Conservation (phyloP, 2,797 vertebrate species). For the Naso thynnoides region DNA sequence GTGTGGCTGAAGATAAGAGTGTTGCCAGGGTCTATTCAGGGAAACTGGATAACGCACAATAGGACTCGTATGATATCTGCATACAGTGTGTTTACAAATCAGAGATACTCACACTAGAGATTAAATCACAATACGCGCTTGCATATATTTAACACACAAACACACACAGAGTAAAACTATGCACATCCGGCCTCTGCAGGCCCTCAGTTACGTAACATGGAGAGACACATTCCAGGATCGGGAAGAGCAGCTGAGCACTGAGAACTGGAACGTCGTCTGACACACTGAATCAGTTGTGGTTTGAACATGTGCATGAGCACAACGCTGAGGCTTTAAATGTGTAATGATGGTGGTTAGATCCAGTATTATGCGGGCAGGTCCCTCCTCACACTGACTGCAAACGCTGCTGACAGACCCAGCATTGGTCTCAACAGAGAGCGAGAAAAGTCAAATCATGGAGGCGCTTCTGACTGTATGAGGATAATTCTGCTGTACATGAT, state of each 20-base stretch:
- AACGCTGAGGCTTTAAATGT: constrained; percentile 15
- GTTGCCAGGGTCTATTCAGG: constrained; percentile 21
- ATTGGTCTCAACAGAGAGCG: not conserved
- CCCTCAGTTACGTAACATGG: constrained; percentile 55
- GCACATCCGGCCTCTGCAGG: constrained; percentile 49
- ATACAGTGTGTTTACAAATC: not conserved
- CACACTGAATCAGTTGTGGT: constrained; percentile 10
- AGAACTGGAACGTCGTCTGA: constrained; percentile 18
- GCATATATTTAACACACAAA: constrained; percentile 15
- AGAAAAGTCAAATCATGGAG: not conserved
- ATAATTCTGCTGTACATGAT: not conserved
- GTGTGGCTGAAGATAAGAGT: constrained; percentile 18
- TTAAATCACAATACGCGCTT: constrained; percentile 11
- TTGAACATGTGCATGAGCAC: not conserved
- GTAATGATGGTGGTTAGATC: constrained; percentile 3
- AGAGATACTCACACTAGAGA: not conserved
- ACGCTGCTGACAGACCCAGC: constrained; percentile 9
- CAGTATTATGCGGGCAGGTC: not conserved
- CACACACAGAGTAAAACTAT: constrained; percentile 2
- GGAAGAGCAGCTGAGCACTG: constrained; percentile 45
- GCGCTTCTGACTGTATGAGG: not conserved
- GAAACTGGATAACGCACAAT: constrained; percentile 22
- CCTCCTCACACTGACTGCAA: not conserved
- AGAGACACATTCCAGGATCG: constrained; percentile 35
- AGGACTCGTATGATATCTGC: constrained; percentile 1